Evolutionary conservation across 2,113 vertebrate genomes (phyloP).

Genomic region (Tragelaphus scriptus): DNA sequence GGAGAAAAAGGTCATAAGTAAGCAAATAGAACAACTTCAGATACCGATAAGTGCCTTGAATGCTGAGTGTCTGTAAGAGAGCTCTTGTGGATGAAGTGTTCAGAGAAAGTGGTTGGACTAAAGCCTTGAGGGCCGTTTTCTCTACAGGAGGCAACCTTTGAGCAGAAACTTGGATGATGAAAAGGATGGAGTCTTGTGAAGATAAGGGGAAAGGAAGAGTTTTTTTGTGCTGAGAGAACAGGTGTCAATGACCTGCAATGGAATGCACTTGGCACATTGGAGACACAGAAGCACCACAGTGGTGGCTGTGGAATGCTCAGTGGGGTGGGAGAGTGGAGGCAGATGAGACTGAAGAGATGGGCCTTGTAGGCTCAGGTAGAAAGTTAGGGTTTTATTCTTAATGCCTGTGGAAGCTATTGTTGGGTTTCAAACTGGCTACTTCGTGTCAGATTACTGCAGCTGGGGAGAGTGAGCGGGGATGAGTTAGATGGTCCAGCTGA

Average conservation of each 20-base stretch:
- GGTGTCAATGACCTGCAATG: rapidly evolving
- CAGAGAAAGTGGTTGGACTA: not conserved
- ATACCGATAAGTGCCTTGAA: not conserved
- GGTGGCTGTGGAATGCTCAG: not conserved
- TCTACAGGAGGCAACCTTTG: not conserved
- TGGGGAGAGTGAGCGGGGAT: not conserved
- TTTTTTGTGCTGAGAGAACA: not conserved
- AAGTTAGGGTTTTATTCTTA: not conserved
- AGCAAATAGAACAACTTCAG: not conserved
- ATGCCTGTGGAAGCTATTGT: not conserved
- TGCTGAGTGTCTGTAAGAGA: not conserved
- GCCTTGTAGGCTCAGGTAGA: not conserved
- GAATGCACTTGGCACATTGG: not conserved
- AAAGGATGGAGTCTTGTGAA: not conserved
- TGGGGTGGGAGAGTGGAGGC: not conserved
- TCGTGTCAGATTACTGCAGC: too few species aligned
- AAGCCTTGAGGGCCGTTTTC: not conserved
- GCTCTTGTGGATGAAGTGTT: not conserved
- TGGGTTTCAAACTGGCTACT: not conserved
- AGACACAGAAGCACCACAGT: not conserved
- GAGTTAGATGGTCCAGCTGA: too few species aligned
- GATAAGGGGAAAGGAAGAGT: not conserved
- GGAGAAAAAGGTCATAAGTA: not conserved
- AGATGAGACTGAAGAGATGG: not conserved
- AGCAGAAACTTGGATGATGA: not conserved